Evolutionary conservation across 2,797 vertebrate genomes (phyloP).

Genomic region (Liasis olivaceus): DNA sequence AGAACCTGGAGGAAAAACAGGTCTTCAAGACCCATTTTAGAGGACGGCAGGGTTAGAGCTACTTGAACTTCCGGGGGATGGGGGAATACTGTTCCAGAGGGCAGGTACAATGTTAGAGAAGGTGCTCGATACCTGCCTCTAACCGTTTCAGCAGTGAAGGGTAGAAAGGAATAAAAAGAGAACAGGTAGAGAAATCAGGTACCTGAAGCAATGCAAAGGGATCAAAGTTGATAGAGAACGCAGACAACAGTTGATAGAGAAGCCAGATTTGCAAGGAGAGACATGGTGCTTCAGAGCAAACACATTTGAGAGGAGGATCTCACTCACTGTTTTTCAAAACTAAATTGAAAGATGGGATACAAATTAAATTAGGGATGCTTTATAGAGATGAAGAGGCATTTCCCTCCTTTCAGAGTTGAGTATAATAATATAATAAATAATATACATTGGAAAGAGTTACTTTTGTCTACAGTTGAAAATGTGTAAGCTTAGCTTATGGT

Average conservation of each 20-base stretch:
- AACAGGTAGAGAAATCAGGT: background rate
- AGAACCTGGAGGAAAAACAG: too few species aligned
- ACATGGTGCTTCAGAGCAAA: background rate
- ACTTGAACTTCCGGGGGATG: background rate
- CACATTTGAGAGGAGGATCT: too few species aligned
- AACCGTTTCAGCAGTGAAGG: background rate
- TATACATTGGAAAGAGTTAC: background rate
- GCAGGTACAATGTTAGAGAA: background rate
- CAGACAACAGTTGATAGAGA: background rate
- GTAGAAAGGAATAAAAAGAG: too few species aligned
- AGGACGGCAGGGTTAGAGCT: background rate
- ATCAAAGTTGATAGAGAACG: background rate
- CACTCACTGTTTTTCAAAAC: background rate
- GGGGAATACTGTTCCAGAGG: background rate
- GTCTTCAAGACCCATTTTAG: background rate
- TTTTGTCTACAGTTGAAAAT: background rate
- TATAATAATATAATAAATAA: background rate
- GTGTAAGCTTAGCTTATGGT: accelerated
- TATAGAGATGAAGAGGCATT: background rate
- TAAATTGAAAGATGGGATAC: background rate
- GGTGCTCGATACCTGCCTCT: background rate
- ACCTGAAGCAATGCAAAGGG: background rate
- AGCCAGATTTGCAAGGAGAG: background rate
- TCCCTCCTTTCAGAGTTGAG: background rate
- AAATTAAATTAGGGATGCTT: background rate